These are phyloP conservation scores for Trachelipus rathkii DNA, from an alignment of 1,140 invertebrate genomes.

Conservation along the genomic window DNA sequence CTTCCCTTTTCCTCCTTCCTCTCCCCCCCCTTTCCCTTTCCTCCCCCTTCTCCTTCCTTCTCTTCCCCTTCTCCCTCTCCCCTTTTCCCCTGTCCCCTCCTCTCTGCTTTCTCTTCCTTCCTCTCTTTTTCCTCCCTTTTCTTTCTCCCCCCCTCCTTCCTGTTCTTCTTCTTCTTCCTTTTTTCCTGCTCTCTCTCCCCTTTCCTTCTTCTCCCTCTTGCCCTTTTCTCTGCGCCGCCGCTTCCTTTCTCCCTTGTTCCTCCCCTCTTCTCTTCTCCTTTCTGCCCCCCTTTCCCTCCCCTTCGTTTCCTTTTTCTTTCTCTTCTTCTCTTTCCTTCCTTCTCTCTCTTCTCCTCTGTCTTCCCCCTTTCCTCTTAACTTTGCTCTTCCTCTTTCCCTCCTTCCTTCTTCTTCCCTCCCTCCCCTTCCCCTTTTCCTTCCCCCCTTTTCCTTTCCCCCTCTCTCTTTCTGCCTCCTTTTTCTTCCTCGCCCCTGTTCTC, in stretches of 20 bases:
- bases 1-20: slow-evolving; percentile 7
- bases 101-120: background rate
- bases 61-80: too few relatives aligned
- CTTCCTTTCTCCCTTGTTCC: background rate
- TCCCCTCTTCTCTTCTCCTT: background rate
- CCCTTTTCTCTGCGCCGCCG: background rate
- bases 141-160: background rate
- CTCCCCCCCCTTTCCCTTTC: too few relatives aligned
- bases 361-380: background rate
- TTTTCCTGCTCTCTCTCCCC: too few relatives aligned
- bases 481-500: too few relatives aligned
- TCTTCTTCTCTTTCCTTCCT: background rate
- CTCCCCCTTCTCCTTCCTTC: too few relatives aligned
- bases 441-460: too few relatives aligned
- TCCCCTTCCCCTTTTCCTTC: too few relatives aligned
- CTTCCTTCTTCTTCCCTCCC: too few relatives aligned
- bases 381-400: background rate
- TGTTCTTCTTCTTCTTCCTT: background rate
- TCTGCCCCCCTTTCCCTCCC: background rate
- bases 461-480: too few relatives aligned
- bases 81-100: background rate
- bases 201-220: too few relatives aligned
- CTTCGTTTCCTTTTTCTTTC: background rate
- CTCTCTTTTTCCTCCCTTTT: background rate
- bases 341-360: background rate